phyloP scores from a whole-genome alignment of 2,797 vertebrate genomes.

The Hephaestus fuliginosus region DNA sequence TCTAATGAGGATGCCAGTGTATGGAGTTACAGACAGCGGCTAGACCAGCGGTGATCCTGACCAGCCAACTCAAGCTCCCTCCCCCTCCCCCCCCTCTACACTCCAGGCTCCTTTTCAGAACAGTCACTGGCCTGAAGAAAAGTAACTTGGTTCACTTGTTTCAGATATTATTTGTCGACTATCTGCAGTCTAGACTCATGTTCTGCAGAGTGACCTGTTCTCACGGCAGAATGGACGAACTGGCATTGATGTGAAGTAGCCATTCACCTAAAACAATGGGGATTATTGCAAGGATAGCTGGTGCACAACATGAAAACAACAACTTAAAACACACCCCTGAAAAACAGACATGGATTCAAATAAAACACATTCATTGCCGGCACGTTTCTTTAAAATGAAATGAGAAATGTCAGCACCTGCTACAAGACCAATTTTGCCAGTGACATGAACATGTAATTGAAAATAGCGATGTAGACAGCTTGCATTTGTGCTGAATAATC shows the following conservation, averaged over 20 bases:
- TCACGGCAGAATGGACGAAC: not conserved
- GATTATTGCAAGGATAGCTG: not conserved
- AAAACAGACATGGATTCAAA: not conserved
- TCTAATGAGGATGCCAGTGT: conserved; percentile 70
- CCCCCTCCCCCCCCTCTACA: not conserved
- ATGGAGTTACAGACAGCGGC: conserved; percentile 51
- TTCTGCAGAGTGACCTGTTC: not conserved
- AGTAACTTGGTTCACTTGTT: conserved; percentile 12
- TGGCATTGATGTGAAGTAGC: not conserved
- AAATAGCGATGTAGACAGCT: not conserved
- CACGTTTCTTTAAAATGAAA: not conserved
- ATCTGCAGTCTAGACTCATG: not conserved
- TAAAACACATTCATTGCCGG: not conserved
- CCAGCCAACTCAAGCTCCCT: conserved; percentile 30
- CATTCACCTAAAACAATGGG: not conserved
- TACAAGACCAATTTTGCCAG: not conserved
- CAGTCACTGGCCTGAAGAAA: conserved; percentile 12
- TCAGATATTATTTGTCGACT: not conserved
- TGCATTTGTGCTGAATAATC: not conserved
- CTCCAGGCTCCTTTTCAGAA: conserved; percentile 24
- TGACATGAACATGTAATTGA: conserved; percentile 3
- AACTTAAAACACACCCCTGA: not conserved
- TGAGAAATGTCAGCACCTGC: not conserved
- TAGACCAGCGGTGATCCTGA: conserved; percentile 44
- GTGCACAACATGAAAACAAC: not conserved